Conservation (phyloP, 2,113 vertebrate genomes). For the Grantiella picta region DNA sequence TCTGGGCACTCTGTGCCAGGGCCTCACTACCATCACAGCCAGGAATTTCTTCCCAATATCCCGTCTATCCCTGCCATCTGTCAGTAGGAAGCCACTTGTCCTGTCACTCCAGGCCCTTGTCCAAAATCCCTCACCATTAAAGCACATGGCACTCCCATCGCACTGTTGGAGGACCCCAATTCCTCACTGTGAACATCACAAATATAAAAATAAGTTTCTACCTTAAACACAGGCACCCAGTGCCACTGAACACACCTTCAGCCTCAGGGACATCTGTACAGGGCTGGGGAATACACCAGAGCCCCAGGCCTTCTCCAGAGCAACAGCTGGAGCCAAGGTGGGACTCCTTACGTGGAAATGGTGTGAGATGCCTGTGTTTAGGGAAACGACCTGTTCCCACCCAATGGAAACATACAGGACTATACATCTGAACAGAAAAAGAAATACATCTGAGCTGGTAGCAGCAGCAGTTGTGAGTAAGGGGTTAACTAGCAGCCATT, state of each 20-base stretch:
- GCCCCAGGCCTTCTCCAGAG: not conserved
- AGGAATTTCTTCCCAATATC: not conserved
- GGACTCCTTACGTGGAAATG: not conserved
- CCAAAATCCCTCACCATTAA: not conserved
- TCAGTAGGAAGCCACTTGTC: not conserved
- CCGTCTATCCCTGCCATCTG: not conserved
- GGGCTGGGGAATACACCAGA: not conserved
- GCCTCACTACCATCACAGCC: rapidly evolving
- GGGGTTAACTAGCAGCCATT: slow-evolving; percentile 57
- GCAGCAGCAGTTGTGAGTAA: slow-evolving; percentile 22
- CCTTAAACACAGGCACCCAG: not conserved
- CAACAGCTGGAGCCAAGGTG: not conserved
- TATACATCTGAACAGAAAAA: not conserved
- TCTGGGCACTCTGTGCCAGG: not conserved
- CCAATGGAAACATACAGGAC: not conserved
- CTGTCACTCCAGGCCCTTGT: not conserved
- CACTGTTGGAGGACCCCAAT: not conserved
- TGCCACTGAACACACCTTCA: not conserved
- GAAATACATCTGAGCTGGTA: not conserved
- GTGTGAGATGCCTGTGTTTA: not conserved
- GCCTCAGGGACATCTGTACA: not conserved
- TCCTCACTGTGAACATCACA: not conserved
- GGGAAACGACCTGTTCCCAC: not conserved
- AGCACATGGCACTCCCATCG: not conserved
- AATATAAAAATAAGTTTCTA: not conserved